phyloP scores from a whole-genome alignment of 2,888 invertebrate genomes.

The Dusona sp. region DNA sequence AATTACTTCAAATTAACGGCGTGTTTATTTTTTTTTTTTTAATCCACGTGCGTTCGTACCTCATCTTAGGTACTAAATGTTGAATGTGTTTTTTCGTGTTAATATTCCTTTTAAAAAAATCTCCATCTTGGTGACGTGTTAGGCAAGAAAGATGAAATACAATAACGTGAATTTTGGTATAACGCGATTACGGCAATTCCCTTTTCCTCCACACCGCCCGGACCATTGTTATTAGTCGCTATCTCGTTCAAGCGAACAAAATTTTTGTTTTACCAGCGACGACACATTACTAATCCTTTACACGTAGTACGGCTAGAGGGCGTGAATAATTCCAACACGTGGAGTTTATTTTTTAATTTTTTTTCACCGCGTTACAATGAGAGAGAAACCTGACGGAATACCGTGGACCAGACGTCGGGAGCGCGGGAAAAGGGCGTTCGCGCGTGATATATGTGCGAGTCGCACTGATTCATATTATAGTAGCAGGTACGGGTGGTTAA shows the following conservation, averaged over 20 bases:
- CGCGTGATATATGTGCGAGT: constrained; percentile 64
- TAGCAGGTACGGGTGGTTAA: constrained; percentile 76
- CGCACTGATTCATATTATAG: constrained; percentile 77
- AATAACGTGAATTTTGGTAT: constrained; percentile 14
- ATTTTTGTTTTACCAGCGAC: background rate
- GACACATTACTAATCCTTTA: background rate
- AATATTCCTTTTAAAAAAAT: background rate
- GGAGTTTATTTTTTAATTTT: constrained; percentile 61
- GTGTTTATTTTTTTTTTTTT: too few relatives aligned
- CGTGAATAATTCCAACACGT: constrained; percentile 54
- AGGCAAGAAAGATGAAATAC: too few relatives aligned
- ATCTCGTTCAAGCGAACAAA: background rate
- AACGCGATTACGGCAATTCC: background rate
- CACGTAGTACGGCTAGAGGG: background rate
- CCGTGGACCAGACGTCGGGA: constrained; percentile 38
- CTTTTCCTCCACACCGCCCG: background rate
- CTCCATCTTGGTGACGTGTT: background rate
- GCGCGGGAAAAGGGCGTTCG: constrained; percentile 29
- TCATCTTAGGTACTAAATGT: background rate
- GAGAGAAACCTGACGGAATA: constrained; percentile 50
- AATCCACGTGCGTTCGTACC: background rate
- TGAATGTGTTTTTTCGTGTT: background rate
- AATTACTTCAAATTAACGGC: too few relatives aligned
- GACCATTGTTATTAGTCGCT: background rate
- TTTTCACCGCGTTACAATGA: constrained; percentile 68